phyloP scores from a whole-genome alignment of 2,888 invertebrate genomes.

The Kryphioiulus occultus region DNA sequence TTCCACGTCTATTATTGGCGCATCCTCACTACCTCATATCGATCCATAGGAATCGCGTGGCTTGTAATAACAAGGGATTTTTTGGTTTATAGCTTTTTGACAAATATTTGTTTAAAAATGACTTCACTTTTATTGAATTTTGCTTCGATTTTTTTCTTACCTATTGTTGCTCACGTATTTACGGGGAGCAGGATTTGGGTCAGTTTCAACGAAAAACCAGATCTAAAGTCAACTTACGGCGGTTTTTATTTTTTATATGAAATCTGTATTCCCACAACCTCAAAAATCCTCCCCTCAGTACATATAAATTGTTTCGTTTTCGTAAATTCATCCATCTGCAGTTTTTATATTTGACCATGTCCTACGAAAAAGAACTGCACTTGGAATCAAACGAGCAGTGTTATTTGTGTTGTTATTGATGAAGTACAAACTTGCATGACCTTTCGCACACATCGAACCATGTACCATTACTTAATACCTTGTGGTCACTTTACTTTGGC shows the following conservation, averaged over 20 bases:
- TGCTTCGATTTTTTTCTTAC: not conserved
- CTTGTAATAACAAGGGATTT: slow-evolving; percentile 24
- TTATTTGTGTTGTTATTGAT: no score
- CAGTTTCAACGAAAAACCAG: not conserved
- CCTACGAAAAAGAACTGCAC: no score
- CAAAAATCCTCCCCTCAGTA: not conserved
- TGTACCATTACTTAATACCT: no score
- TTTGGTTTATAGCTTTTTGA: slow-evolving; percentile 1
- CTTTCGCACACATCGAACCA: no score
- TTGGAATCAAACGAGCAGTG: no score
- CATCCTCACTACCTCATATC: not conserved
- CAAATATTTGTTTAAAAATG: slow-evolving; percentile 25
- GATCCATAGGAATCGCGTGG: not conserved
- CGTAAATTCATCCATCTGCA: no score
- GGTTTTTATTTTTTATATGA: not conserved
- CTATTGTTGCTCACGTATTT: not conserved
- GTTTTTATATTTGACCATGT: no score
- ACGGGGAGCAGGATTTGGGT: not conserved
- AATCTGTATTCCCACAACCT: not conserved
- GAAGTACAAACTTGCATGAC: no score
- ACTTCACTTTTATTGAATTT: not conserved
- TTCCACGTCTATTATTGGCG: not conserved
- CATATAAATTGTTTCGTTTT: not conserved
- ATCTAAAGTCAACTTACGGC: not conserved
- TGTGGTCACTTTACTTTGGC: no score